These are phyloP conservation scores for Limnodromus scolopaceus DNA, from an alignment of 2,797 vertebrate genomes.

Conservation along the genomic window DNA sequence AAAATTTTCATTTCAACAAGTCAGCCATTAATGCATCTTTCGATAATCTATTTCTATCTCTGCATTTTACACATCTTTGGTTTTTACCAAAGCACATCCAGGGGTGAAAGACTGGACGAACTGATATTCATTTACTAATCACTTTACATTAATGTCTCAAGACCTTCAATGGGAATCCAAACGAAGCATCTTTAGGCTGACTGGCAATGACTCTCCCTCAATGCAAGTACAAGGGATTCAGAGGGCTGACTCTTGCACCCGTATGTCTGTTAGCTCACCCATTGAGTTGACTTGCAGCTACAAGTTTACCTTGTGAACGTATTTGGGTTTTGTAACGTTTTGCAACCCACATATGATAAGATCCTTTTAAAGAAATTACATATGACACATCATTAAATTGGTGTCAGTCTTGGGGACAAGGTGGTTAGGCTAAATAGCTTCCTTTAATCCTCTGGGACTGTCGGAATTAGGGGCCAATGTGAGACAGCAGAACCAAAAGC, in stretches of 20 bases:
- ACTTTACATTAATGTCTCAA: neutral
- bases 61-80: neutral
- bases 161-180: neutral
- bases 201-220: too few species aligned
- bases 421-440: neutral
- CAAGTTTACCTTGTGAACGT: neutral
- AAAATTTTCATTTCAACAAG: neutral
- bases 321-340: neutral
- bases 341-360: neutral
- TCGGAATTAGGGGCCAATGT: neutral
- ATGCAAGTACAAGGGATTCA: neutral
- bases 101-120: neutral
- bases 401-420: neutral
- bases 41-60: neutral
- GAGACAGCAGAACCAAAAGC: neutral
- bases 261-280: rapidly evolving
- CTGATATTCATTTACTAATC: neutral
- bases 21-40: neutral
- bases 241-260: neutral
- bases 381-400: neutral
- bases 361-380: neutral
- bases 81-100: neutral
- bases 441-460: neutral
- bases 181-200: neutral
- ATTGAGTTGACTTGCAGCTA: neutral